phyloP scores from a whole-genome alignment of 2,888 invertebrate species.

The Empis stercorea region DNA sequence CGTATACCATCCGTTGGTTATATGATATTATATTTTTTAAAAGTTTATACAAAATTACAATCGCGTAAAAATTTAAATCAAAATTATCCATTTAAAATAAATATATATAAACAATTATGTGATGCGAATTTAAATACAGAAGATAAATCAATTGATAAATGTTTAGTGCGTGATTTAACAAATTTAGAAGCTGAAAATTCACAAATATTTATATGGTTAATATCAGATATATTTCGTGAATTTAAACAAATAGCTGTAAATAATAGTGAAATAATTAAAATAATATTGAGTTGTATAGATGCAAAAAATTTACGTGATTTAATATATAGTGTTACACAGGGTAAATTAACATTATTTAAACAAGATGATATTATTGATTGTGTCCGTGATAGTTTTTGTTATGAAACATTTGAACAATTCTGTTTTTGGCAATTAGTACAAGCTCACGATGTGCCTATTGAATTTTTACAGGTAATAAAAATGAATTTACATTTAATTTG shows the following conservation, averaged over 20 bases:
- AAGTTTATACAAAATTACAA: conserved; percentile 54
- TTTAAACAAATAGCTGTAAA: conserved; percentile 79
- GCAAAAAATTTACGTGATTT: conserved; percentile 80
- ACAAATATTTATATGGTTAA: conserved; percentile 76
- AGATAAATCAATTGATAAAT: conserved; percentile 40
- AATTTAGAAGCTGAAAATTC: conserved; percentile 82
- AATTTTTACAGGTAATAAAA: conserved; percentile 48
- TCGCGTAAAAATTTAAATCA: conserved; percentile 39
- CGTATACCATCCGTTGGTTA: conserved; percentile 68
- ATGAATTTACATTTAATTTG: conserved; percentile 1
- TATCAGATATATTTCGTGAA: conserved; percentile 85
- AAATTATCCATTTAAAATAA: conserved; percentile 61
- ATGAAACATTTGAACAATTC: conserved; percentile 96
- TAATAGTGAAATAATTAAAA: conserved; percentile 73
- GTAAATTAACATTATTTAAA: conserved; percentile 71
- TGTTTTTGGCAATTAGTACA: conserved; percentile 93
- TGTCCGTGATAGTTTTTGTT: conserved; percentile 71
- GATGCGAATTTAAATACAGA: conserved; percentile 36
- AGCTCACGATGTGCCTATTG: conserved; percentile 89
- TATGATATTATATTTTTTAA: conserved; percentile 77
- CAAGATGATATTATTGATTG: conserved; percentile 57
- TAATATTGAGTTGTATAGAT: conserved; percentile 84
- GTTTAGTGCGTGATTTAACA: conserved; percentile 71
- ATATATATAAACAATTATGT: conserved; percentile 82
- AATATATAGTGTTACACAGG: conserved; percentile 82